Base-by-base conservation (phyloP, 2,888 invertebrate species). In the Pimpla rufipes region DNA sequence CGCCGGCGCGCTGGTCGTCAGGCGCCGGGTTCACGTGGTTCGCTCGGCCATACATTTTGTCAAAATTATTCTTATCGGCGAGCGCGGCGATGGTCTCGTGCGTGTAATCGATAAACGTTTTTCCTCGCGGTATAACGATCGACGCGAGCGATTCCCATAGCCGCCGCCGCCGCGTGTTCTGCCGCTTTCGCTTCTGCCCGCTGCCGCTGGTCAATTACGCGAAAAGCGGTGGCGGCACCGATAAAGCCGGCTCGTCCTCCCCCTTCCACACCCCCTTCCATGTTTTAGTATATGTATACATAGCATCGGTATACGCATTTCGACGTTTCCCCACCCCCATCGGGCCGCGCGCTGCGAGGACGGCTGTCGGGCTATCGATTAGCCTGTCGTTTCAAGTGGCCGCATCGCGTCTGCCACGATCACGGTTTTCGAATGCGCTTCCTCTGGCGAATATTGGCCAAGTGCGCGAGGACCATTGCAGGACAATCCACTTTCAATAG, bases 311-410 rank as follows among this genome's bases (percentile, higher is more conserved):
- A 50, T 71, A 71, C 64, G 55, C 75, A 76, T 79, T 64, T 76
- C 21, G 59, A 47, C 71, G 71, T 82, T 67, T 45, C 59, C 70
- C 47, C 50, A 66, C 37, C 57, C 59, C 64, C 47, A 64, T 75
- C 79, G 75, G 35, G 50, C 66, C 42, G 66, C 42, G 18, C 16
- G 45, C 74, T 47, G 62, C 55, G 57, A 55, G 74, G 64, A 40
- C 23, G 42, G 16, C 74, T 64, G 70, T 64, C 47, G 18, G 55
- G 59, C 23, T 83, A 83, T 83, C 83, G 83, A 83, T 83, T 83
- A 71, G 83, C 75, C 71, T 37, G 35, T 75, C 79, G 79, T 66
- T 83, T 59, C 57, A 79, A 83, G 75, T 79, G 75, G 66, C 71
- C 59, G 83, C 70, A 66, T 76, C 64, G 66, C 47, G 76, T 52